Evolutionary conservation across 2,113 vertebrate species (phyloP).

Genomic region (Syngnathus scovelli): DNA sequence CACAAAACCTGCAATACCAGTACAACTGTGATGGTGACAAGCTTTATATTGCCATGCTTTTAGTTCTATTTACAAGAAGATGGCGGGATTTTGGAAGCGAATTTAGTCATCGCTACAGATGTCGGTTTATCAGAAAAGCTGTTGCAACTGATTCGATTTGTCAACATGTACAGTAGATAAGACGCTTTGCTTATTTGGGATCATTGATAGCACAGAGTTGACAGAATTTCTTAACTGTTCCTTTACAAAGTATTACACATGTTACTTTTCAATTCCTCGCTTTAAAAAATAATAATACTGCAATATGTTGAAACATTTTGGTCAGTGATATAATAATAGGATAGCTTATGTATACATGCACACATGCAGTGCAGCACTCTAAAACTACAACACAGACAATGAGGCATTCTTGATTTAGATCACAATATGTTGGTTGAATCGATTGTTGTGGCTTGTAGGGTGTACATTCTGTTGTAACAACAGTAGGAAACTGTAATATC

Average conservation of each 20-base stretch:
- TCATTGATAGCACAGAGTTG: background rate
- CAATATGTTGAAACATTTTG: background rate
- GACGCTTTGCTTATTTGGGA: background rate
- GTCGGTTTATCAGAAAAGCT: too few relatives aligned
- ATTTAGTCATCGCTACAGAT: background rate
- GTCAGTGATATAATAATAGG: background rate
- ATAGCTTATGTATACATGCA: background rate
- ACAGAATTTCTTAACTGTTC: background rate
- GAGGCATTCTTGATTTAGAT: background rate
- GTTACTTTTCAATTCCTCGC: background rate
- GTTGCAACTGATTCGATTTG: background rate
- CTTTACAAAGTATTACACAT: background rate
- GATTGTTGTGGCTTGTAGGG: background rate
- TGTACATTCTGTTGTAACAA: too few relatives aligned
- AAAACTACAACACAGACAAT: background rate
- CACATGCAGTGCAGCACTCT: background rate
- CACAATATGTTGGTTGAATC: background rate
- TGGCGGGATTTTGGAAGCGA: background rate
- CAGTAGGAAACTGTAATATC: background rate
- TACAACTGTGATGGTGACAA: background rate
- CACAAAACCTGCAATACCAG: slow-evolving; percentile 21
- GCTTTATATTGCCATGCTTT: background rate
- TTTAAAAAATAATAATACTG: background rate
- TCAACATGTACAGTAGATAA: background rate
- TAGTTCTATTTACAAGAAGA: background rate